These are phyloP conservation scores for Calidris pugnax DNA, from an alignment of 2,113 vertebrate species.

Conservation along the genomic window DNA sequence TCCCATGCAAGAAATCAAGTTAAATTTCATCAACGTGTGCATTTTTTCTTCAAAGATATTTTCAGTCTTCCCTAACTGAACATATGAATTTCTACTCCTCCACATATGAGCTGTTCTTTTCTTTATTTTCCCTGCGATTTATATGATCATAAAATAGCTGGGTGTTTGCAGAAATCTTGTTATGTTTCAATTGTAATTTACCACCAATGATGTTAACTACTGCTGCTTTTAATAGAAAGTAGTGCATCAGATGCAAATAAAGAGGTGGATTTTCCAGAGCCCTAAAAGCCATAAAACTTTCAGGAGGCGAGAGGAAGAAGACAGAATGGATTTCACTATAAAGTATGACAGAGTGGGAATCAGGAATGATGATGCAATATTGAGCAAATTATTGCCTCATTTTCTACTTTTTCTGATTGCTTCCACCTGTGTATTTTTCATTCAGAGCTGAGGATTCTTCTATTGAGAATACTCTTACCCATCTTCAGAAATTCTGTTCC, in stretches of 20 bases:
- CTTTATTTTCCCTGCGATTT: constrained; percentile 18
- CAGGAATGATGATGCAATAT: background rate
- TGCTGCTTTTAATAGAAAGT: constrained; percentile 14
- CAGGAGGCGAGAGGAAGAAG: background rate
- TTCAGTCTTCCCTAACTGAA: background rate
- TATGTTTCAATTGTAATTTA: constrained; percentile 24
- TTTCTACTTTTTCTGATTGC: background rate
- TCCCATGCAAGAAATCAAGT: background rate
- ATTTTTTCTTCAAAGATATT: background rate
- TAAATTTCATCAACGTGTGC: background rate
- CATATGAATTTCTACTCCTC: constrained; percentile 17
- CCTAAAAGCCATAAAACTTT: background rate
- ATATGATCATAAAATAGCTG: background rate
- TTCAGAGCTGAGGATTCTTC: background rate
- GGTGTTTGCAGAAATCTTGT: background rate
- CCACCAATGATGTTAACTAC: background rate
- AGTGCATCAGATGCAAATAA: background rate
- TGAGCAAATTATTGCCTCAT: background rate
- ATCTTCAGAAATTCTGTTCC: background rate
- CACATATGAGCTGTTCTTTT: background rate
- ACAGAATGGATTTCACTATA: background rate
- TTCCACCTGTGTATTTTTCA: background rate
- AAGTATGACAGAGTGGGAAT: background rate
- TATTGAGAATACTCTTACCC: background rate
- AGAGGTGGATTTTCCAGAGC: background rate